These are phyloP conservation scores for Oryctes rhinoceros DNA, from an alignment of 1,140 invertebrate genomes.

Conservation along the genomic window DNA sequence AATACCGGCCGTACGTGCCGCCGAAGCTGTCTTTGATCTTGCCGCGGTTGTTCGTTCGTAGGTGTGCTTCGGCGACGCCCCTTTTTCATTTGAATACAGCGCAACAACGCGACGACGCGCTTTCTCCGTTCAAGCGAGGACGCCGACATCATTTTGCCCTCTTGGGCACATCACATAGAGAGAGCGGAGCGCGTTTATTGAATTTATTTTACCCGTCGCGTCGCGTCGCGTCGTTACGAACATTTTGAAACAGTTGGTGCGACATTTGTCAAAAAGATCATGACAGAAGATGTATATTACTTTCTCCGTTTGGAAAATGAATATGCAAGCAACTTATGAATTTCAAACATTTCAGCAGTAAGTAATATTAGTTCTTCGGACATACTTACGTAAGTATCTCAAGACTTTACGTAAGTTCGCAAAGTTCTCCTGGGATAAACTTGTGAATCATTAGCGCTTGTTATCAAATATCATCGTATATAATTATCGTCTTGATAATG, in stretches of 20 bases:
- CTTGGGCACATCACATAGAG: neutral
- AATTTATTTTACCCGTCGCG: conserved; percentile 4
- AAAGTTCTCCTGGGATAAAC: too few species aligned
- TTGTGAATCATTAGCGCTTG: too few species aligned
- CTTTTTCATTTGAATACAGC: conserved; percentile 50
- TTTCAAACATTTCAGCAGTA: too few species aligned
- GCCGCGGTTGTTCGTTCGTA: conserved; percentile 48
- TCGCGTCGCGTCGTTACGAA: neutral
- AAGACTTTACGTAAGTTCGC: too few species aligned
- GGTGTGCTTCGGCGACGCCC: conserved; percentile 43
- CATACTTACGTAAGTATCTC: too few species aligned
- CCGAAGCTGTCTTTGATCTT: conserved; percentile 50
- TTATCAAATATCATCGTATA: too few species aligned
- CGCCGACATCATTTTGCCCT: conserved; percentile 5
- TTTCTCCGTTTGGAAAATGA: neutral
- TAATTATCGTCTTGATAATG: too few species aligned
- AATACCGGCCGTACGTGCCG: conserved; percentile 50
- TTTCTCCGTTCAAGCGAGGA: conserved; percentile 17
- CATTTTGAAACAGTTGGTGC: conserved; percentile 5
- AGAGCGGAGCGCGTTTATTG: neutral
- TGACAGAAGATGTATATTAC: neutral
- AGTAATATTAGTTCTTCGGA: too few species aligned
- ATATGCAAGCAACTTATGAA: too few species aligned
- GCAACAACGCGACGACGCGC: conserved; percentile 23
- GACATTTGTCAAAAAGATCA: conserved; percentile 19